Conservation (phyloP, 2,113 vertebrate species). For the Gadus macrocephalus region DNA sequence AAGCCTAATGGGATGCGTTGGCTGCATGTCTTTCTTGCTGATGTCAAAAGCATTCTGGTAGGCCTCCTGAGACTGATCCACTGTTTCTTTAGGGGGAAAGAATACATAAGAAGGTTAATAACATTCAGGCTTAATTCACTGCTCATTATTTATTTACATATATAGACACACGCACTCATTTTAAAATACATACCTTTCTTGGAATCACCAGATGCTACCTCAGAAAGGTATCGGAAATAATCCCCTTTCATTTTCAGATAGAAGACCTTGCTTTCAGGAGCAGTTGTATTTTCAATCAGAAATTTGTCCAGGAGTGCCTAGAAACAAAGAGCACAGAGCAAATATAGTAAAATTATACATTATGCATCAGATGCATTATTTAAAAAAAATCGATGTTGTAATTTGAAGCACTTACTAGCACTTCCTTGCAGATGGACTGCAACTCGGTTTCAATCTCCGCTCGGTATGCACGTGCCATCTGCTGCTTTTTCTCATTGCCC, state of each 20-base stretch:
- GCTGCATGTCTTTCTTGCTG: slow-evolving; percentile 99
- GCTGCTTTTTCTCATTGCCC: slow-evolving; percentile 94
- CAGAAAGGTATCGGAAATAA: slow-evolving; percentile 98
- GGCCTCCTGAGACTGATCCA: slow-evolving; percentile 90
- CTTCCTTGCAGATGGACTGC: slow-evolving; percentile 95
- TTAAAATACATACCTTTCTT: slow-evolving; percentile 84
- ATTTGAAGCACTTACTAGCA: slow-evolving; percentile 79
- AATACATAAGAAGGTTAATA: neutral
- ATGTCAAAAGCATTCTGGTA: slow-evolving; percentile 98
- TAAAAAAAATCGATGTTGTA: neutral
- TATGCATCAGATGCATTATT: too few relatives aligned
- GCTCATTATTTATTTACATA: neutral
- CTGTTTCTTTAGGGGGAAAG: slow-evolving; percentile 75
- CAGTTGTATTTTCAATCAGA: slow-evolving; percentile 86
- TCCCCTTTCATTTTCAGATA: slow-evolving; percentile 99
- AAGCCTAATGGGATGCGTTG: slow-evolving; percentile 96
- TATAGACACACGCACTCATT: neutral
- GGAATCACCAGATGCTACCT: slow-evolving; percentile 90
- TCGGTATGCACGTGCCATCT: slow-evolving; percentile 93
- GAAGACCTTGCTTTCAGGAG: slow-evolving; percentile 96
- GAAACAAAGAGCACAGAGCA: neutral
- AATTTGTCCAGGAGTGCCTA: slow-evolving; percentile 93
- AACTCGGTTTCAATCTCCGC: slow-evolving; percentile 95
- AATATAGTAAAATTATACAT: too few relatives aligned
- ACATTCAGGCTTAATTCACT: neutral